These are phyloP conservation scores for Idaea aversata DNA, from an alignment of 2,888 invertebrate genomes.

Conservation along the genomic window DNA sequence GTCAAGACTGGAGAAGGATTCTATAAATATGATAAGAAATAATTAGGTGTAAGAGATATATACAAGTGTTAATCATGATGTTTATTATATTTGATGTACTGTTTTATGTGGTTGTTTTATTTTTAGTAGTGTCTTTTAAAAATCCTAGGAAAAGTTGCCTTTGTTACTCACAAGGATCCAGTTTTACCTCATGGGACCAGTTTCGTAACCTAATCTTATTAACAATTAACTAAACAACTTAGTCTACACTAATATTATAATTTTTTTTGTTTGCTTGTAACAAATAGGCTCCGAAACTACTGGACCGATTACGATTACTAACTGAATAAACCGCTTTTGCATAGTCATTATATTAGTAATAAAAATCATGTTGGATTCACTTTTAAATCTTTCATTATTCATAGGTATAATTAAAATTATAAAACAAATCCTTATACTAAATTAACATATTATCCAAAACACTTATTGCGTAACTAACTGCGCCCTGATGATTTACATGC, in stretches of 20 bases:
- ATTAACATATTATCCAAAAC: not conserved
- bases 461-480: not conserved
- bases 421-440: not conserved
- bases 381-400: not conserved
- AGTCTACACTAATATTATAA: no score
- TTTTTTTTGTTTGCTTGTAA: no score
- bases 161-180: not conserved
- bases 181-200: no score
- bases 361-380: not conserved
- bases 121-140: not conserved
- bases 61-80: conserved; percentile 8
- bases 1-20: conserved; percentile 92
- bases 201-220: no score
- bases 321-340: no score
- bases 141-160: not conserved
- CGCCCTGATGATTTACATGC: not conserved
- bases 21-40: conserved; percentile 83
- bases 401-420: not conserved
- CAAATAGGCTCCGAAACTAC: no score
- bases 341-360: no score
- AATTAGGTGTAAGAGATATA: conserved; percentile 24
- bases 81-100: conserved; percentile 8
- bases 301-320: no score
- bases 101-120: conserved; percentile 6
- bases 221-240: no score